A percentile compares a stretch with the other conserved stretches of the same genome.
These are phyloP conservation scores for Rhaphigaster nebulosa DNA, from an alignment of 2,888 invertebrate genomes.

Conservation along the genomic window DNA sequence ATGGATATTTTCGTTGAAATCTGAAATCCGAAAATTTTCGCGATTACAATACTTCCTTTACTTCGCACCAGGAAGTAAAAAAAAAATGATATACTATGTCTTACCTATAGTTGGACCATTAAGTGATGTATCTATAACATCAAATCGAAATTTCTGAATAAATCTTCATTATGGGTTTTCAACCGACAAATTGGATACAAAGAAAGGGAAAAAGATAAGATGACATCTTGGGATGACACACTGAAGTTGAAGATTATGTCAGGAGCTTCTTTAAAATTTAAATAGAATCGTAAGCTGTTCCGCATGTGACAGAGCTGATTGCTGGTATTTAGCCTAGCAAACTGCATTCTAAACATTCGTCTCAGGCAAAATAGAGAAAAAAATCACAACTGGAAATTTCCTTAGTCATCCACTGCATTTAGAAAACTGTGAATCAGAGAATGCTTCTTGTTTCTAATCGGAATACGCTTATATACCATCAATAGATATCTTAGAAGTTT, in stretches of 20 bases:
- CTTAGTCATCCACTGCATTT: background rate
- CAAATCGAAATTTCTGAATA: too few relatives aligned
- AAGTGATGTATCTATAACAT: too few relatives aligned
- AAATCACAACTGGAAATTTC: background rate
- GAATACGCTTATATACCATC: background rate
- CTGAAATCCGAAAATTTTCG: too few relatives aligned
- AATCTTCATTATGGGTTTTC: too few relatives aligned
- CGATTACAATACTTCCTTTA: too few relatives aligned
- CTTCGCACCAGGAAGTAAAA: too few relatives aligned
- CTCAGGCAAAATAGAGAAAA: background rate
- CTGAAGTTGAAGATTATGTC: background rate
- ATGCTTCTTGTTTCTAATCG: background rate
- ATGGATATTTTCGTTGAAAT: too few relatives aligned
- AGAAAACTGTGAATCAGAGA: background rate
- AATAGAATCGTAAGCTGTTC: slow-evolving; percentile 6
- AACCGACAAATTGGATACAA: background rate
- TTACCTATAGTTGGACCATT: too few relatives aligned
- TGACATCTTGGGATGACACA: background rate
- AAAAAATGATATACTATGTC: too few relatives aligned
- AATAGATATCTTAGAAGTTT: background rate
- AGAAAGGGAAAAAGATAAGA: background rate
- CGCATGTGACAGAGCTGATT: background rate
- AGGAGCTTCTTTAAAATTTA: slow-evolving; percentile 38
- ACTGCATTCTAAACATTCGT: slow-evolving; percentile 6
- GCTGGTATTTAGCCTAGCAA: background rate